Percentiles rank a stretch among this genome's conserved stretches.
These are phyloP conservation scores for Pterocles gutturalis DNA, from an alignment of 2,113 vertebrate species.

Conservation along the genomic window DNA sequence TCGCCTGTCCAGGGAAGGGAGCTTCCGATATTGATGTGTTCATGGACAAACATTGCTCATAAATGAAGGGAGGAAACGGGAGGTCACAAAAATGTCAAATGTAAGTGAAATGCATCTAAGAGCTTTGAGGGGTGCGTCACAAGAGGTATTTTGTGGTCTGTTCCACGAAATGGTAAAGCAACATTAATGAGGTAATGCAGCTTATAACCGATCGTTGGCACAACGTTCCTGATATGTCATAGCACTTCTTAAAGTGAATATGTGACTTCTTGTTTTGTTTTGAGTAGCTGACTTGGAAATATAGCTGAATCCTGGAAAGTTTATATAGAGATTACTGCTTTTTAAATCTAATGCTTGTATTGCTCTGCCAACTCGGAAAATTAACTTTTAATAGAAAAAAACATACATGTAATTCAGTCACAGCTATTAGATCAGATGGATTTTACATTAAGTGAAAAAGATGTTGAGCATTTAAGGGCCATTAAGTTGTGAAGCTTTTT, in stretches of 20 bases:
- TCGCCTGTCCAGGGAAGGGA: background rate
- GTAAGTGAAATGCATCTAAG: background rate
- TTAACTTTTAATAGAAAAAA: slow-evolving; percentile 77
- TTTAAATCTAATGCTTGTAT: slow-evolving; percentile 61
- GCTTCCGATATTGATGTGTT: background rate
- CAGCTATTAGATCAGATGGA: slow-evolving; percentile 77
- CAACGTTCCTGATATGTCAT: background rate
- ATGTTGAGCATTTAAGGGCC: slow-evolving; percentile 75
- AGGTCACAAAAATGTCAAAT: slow-evolving; percentile 13
- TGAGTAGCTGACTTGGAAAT: slow-evolving; percentile 26
- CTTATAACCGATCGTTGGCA: background rate
- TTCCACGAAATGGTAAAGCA: background rate
- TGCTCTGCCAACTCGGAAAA: slow-evolving; percentile 79
- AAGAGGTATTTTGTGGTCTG: background rate
- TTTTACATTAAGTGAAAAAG: slow-evolving; percentile 77
- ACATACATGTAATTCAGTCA: slow-evolving; percentile 71
- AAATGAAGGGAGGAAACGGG: background rate
- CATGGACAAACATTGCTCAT: background rate
- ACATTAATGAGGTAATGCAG: background rate
- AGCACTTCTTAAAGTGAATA: background rate
- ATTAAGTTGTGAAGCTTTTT: slow-evolving; percentile 73
- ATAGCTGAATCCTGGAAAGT: slow-evolving; percentile 25
- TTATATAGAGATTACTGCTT: slow-evolving; percentile 49
- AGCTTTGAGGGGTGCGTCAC: background rate
- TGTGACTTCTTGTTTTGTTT: background rate